Evolutionary conservation across 1,140 invertebrate species (phyloP), one percentile per base, ranked within the genome.

Genomic region (Temnothorax longispinosus): DNA sequence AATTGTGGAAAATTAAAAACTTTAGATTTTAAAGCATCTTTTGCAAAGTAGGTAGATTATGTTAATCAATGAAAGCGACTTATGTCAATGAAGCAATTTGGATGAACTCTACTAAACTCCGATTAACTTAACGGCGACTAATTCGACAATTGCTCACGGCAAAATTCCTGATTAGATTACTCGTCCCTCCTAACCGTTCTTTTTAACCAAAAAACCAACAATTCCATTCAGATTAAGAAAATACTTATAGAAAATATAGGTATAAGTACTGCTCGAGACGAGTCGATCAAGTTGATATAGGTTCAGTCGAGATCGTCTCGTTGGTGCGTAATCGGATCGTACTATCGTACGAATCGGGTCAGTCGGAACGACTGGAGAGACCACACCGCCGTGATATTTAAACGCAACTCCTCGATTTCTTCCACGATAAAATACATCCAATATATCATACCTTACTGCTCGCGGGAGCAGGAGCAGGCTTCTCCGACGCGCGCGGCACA

Each of bases 401-500:
- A 56, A 56, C n/a, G 6, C 2, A 13, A 47, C 11, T 47, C 21
- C 8, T 58, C 56, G 8, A 13, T 47, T 0, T 47, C 11, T 1
- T 11, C 47, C 3, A 13, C 3, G 38, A 56, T 18, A 6, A 27
- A 32, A 75, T 18, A 27, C 27, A 27, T 52, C 47, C 4, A 21
- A 7, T 56, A 0, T 56, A 50, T 52, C 56, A 13, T 93, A 95
- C 94, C 93, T 96, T 94, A 32, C 91, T 87, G 69, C 93, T 82
- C n/a, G n/a, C 65, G 32, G 90, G 65, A 27, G 69, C 87, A 50
- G 90, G 65, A 27, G 69, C 87, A 50, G 92, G 89, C 85, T 93
- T 92, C 58, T 94, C 95, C 32, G 93, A 92, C 21, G 95, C 94
- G 72, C 95, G 92, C 62, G 96, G 96, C 78, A 97, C 95, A 71